Evolutionary conservation across 2,797 vertebrate genomes (phyloP).

Genomic region (Gorsachius magnificus): DNA sequence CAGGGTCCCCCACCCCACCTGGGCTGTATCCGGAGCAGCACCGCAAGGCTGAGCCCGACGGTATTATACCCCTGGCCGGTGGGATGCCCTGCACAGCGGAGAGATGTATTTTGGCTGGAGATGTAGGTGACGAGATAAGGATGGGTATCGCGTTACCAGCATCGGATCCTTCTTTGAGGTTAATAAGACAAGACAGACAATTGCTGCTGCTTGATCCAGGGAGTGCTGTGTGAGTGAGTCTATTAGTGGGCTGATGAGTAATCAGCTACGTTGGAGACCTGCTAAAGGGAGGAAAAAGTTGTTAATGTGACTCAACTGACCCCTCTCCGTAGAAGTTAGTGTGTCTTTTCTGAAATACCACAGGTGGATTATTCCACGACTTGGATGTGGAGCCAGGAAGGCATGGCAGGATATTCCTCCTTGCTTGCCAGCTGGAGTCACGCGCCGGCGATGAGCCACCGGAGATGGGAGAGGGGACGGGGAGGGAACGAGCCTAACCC

Average conservation of each 20-base stretch:
- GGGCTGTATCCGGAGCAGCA: neutral
- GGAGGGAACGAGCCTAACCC: neutral
- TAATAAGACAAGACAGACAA: slow-evolving; percentile 62
- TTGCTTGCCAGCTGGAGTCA: slow-evolving; percentile 37
- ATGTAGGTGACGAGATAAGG: slow-evolving; percentile 18
- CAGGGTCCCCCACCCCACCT: neutral
- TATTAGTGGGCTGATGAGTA: slow-evolving; percentile 55
- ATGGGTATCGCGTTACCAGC: neutral
- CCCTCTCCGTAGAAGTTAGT: slow-evolving; percentile 12
- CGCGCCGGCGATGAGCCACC: slow-evolving; percentile 11
- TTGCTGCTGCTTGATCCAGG: slow-evolving; percentile 3
- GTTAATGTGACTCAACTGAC: slow-evolving; percentile 62
- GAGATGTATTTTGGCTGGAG: neutral
- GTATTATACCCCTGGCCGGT: accelerated
- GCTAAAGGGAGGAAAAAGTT: slow-evolving; percentile 39
- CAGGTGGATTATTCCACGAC: slow-evolving; percentile 51
- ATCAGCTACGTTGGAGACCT: slow-evolving; percentile 42
- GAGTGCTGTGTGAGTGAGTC: slow-evolving; percentile 26
- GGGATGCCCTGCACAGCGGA: accelerated
- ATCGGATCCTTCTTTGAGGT: slow-evolving; percentile 10
- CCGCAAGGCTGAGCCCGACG: accelerated
- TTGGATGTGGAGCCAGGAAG: neutral
- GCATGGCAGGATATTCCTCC: slow-evolving; percentile 16
- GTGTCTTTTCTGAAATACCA: slow-evolving; percentile 26
- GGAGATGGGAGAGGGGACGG: neutral